phyloP scores from a whole-genome alignment of 1,140 invertebrate genomes.

The Aphelenchoides besseyi region DNA sequence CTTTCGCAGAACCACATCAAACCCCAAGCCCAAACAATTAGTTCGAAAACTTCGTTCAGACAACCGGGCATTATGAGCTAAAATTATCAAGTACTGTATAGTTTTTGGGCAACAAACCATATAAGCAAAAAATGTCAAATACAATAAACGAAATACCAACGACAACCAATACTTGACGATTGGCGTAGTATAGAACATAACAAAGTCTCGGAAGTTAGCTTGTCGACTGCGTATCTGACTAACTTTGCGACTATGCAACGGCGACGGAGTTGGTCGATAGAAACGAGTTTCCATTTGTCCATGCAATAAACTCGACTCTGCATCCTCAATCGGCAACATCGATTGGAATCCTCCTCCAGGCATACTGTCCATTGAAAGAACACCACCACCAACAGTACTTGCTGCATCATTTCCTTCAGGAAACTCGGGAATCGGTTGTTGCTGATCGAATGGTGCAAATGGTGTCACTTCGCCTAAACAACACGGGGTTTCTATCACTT shows the following conservation, averaged over 20 bases:
- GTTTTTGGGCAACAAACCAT: slow-evolving; percentile 34
- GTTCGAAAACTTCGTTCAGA: slow-evolving; percentile 37
- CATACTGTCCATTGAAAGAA: not conserved
- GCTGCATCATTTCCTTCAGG: not conserved
- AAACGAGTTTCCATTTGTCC: slow-evolving; percentile 17
- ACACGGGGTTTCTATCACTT: too few relatives aligned
- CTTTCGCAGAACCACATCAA: slow-evolving; percentile 53
- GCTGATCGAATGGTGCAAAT: not conserved
- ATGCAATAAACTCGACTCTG: not conserved
- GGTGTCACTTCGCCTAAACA: too few relatives aligned
- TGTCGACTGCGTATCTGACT: not conserved
- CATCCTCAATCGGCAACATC: slow-evolving; percentile 4
- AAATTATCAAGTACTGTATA: slow-evolving; percentile 20
- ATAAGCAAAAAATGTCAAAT: slow-evolving; percentile 50
- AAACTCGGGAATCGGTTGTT: not conserved
- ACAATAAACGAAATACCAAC: slow-evolving; percentile 49
- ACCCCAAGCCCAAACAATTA: slow-evolving; percentile 54
- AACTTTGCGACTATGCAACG: not conserved
- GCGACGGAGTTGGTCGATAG: not conserved
- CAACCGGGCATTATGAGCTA: slow-evolving; percentile 54
- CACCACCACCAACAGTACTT: not conserved
- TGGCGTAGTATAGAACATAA: slow-evolving; percentile 53
- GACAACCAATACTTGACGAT: slow-evolving; percentile 61
- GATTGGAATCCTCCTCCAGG: not conserved
- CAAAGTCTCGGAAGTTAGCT: slow-evolving; percentile 17